Conservation (phyloP, 2,797 vertebrate species). For the Ciconia nigra region DNA sequence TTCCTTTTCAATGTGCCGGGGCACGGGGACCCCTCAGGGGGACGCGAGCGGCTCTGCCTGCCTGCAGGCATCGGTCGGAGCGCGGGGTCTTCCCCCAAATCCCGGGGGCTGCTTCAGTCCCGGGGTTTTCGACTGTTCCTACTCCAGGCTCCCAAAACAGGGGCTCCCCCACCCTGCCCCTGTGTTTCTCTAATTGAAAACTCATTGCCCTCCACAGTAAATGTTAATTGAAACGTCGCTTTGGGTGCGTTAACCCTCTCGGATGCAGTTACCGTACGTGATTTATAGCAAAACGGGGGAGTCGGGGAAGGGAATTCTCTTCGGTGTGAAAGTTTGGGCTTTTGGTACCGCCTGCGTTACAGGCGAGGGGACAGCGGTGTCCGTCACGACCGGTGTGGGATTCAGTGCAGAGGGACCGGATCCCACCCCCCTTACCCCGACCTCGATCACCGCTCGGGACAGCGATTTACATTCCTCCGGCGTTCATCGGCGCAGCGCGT, state of each 20-base stretch:
- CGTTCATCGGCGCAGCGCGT: rapidly evolving
- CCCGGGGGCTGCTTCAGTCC: too few relatives aligned
- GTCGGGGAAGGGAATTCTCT: background rate
- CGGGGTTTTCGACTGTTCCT: rapidly evolving
- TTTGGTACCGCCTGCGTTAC: background rate
- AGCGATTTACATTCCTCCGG: rapidly evolving
- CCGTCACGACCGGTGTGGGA: rapidly evolving
- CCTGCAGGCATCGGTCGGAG: rapidly evolving
- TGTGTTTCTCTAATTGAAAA: background rate
- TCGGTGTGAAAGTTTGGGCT: background rate
- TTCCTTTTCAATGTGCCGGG: background rate
- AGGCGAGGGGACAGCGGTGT: background rate
- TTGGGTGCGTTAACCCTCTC: background rate
- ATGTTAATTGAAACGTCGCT: background rate
- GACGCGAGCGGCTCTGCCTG: rapidly evolving
- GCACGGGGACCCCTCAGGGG: too few relatives aligned
- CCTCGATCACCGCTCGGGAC: rapidly evolving
- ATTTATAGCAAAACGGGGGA: background rate
- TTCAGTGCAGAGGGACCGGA: background rate
- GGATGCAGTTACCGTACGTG: rapidly evolving
- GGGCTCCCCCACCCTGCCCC: too few relatives aligned
- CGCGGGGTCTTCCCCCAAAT: background rate
- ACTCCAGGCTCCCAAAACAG: background rate
- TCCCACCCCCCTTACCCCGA: background rate
- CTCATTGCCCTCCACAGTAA: background rate